phyloP scores from a whole-genome alignment of 2,888 invertebrate species.

The Kuschelorhynchus macadamiae region DNA sequence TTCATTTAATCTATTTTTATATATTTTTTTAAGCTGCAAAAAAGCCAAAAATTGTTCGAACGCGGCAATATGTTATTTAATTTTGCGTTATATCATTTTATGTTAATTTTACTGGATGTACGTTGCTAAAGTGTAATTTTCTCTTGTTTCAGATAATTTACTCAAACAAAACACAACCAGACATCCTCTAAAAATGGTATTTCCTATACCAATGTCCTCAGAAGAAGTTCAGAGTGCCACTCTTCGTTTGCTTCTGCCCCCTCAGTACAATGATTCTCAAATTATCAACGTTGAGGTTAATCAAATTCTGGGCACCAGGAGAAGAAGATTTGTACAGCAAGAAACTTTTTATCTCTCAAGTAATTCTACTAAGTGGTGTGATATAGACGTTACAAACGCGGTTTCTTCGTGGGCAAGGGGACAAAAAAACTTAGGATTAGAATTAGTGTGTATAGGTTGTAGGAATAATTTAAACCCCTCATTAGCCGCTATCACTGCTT shows the following conservation, averaged over 20 bases:
- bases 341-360: conserved; percentile 64
- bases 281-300: conserved; percentile 62
- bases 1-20: too few relatives aligned
- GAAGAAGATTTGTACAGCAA: conserved; percentile 65
- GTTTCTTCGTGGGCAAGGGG: conserved; percentile 70
- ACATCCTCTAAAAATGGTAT: conserved; percentile 58
- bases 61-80: too few relatives aligned
- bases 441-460: conserved; percentile 72
- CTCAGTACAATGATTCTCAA: conserved; percentile 54
- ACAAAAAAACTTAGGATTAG: conserved; percentile 70
- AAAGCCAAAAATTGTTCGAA: too few relatives aligned
- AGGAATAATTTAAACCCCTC: conserved; percentile 65
- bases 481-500: conserved; percentile 62
- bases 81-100: too few relatives aligned
- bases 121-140: conserved; percentile 19
- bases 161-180: conserved; percentile 56
- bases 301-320: conserved; percentile 66
- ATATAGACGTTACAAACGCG: conserved; percentile 73
- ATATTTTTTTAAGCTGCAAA: too few relatives aligned
- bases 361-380: conserved; percentile 72
- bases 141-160: conserved; percentile 62
- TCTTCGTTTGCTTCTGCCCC: conserved; percentile 67
- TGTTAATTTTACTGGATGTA: too few relatives aligned
- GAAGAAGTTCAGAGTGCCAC: conserved; percentile 69
- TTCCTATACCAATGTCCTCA: conserved; percentile 51